Evolutionary conservation across 2,888 invertebrate species (phyloP), one percentile per base, ranked within the genome.

Genomic region (Netelia inedita): DNA sequence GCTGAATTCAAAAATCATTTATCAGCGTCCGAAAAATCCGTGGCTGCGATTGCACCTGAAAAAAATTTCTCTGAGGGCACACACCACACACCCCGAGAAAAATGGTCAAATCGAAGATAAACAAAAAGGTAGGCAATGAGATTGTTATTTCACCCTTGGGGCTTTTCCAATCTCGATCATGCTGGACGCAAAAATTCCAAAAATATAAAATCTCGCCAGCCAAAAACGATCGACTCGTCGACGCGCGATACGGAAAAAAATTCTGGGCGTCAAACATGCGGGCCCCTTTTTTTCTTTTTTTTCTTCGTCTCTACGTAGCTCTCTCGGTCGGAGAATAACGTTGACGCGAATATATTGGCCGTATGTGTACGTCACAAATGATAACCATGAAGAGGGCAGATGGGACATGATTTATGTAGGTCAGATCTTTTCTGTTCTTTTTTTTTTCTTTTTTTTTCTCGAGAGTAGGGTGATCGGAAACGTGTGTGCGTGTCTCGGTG

Each of bases 131-230:
- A 46, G 14, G 3, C 16, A n/a, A 57, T 57, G 57, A 57, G 3
- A 57, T 46, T 46, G 16, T 23, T 14, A 55, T 19, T 63, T 65
- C 69, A 61, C 16, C 11, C 57, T 23, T 16, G 16, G 19, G 21
- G 9, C 14, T 65, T 65, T 73, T 66, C 75, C 57, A 46, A 46
- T 16, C 16, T 80, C 55, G 85, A 87, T 83, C 68, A 83, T 87
- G 87, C 88, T 87, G 86, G 89, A 85, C 89, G 89, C 91, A 91
- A 93, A 93, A 92, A 93, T 91, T 92, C 93, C 93, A 93, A 93
- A 93, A 93, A 93, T 93, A 93, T 93, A 93, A 93, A 93, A 93
- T 92, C 86, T 91, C 90, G 92, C 93, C 93, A 93, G 93, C 93
- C 93, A 93, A 93, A 93, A 93, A 87, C 63, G 86, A 80, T 87